A percentile compares a stretch with the other conserved stretches of the same genome.
These are phyloP conservation scores for Ceratotherium simum DNA, from an alignment of 2,113 vertebrate species.

Conservation along the genomic window DNA sequence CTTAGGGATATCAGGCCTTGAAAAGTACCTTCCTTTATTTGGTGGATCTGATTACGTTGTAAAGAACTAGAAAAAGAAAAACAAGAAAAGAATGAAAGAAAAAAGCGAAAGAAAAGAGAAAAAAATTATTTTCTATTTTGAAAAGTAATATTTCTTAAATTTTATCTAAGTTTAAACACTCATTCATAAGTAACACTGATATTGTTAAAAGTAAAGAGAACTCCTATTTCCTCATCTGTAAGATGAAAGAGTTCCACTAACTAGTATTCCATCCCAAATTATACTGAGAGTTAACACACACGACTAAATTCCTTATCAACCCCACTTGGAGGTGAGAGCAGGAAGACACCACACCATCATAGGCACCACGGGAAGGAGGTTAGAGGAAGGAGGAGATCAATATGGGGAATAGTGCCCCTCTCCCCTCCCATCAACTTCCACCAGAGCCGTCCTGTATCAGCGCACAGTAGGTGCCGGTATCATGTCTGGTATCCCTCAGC, in stretches of 20 bases:
- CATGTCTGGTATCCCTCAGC: not conserved
- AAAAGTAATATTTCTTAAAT: conserved; percentile 25
- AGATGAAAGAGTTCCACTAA: not conserved
- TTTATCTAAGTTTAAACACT: conserved; percentile 16
- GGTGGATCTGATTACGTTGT: conserved; percentile 94
- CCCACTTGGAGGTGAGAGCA: not conserved
- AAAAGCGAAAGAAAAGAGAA: not conserved
- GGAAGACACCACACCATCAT: not conserved
- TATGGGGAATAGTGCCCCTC: not conserved
- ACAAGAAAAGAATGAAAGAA: not conserved
- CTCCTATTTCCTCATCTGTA: not conserved
- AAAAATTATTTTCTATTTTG: not conserved
- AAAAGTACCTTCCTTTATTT: conserved; percentile 92
- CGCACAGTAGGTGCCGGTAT: too few species aligned
- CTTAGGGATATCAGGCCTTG: conserved; percentile 92
- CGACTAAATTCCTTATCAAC: not conserved
- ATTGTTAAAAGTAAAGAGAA: conserved; percentile 28
- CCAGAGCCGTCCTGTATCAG: not conserved
- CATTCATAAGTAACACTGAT: not conserved
- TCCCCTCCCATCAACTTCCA: not conserved
- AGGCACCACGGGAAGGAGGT: not conserved
- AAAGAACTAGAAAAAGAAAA: conserved; percentile 89
- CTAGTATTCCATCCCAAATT: not conserved
- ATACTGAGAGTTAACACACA: not conserved
- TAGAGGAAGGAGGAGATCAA: not conserved